Evolutionary conservation across 2,797 vertebrate genomes (phyloP).

Genomic region (Chrysolophus pictus): DNA sequence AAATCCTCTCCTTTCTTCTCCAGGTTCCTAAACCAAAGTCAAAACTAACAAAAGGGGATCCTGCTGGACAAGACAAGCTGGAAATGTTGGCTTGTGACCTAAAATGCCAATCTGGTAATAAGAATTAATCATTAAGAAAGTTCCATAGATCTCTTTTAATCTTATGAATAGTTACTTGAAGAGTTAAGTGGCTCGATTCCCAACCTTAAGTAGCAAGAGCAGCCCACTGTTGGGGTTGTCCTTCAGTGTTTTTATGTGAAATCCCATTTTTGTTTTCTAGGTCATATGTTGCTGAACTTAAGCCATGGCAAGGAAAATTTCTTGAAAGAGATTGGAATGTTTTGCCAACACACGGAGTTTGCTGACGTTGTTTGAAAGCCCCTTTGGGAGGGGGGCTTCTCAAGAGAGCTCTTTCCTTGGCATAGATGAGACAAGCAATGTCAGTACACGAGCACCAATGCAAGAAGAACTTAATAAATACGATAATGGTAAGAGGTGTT

Average conservation of each 20-base stretch:
- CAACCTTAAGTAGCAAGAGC: background rate
- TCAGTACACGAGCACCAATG: slow-evolving; percentile 81
- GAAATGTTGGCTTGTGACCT: slow-evolving; percentile 91
- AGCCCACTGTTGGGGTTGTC: background rate
- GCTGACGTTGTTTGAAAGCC: slow-evolving; percentile 84
- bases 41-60: slow-evolving; percentile 89
- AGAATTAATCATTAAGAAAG: background rate
- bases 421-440: slow-evolving; percentile 86
- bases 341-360: slow-evolving; percentile 91
- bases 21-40: slow-evolving; percentile 91
- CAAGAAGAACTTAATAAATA: slow-evolving; percentile 85
- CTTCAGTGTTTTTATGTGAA: background rate
- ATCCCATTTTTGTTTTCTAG: slow-evolving; percentile 62
- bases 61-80: slow-evolving; percentile 80
- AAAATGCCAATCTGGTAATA: slow-evolving; percentile 92
- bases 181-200: background rate
- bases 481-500: slow-evolving; percentile 85
- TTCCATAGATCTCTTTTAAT: background rate
- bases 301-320: slow-evolving; percentile 83
- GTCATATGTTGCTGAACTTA: slow-evolving; percentile 94
- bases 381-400: slow-evolving; percentile 83
- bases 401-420: slow-evolving; percentile 86
- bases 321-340: slow-evolving; percentile 89
- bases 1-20: slow-evolving; percentile 7
- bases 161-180: background rate